A percentile compares a stretch with the other conserved stretches of the same genome.
Conservation (phyloP, 2,113 vertebrate species). For the Mustela lutreola region DNA sequence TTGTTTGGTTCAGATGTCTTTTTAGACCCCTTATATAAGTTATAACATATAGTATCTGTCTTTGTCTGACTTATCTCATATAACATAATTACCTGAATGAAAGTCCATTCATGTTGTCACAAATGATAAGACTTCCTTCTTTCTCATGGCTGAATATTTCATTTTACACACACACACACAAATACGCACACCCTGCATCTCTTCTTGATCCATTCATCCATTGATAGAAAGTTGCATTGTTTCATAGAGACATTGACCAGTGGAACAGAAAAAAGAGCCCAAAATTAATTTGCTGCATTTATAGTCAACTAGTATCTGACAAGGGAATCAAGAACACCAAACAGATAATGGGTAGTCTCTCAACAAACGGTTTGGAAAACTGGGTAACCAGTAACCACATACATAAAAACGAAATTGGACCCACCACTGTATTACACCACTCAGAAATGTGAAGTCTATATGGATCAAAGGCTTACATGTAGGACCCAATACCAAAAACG, state of each 20-base stretch:
- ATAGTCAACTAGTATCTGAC: neutral
- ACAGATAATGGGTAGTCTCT: neutral
- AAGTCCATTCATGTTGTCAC: neutral
- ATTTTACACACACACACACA: neutral
- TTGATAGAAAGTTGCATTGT: neutral
- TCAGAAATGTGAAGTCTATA: neutral
- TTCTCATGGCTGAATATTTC: neutral
- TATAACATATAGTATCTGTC: neutral
- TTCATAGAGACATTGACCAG: neutral
- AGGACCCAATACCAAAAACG: neutral
- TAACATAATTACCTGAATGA: neutral
- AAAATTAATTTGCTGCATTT: neutral
- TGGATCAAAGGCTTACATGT: neutral
- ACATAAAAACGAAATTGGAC: neutral
- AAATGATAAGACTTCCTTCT: neutral
- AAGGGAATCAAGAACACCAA: neutral
- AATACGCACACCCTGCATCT: neutral
- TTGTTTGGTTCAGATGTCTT: neutral
- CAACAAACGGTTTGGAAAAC: neutral
- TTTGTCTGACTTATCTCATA: neutral
- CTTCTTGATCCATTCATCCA: neutral
- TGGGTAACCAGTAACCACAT: neutral
- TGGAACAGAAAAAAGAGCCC: neutral
- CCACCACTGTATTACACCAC: neutral
- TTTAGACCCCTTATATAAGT: neutral